Evolutionary conservation across 2,797 vertebrate species (phyloP).

Genomic region (Manis pentadactyla): DNA sequence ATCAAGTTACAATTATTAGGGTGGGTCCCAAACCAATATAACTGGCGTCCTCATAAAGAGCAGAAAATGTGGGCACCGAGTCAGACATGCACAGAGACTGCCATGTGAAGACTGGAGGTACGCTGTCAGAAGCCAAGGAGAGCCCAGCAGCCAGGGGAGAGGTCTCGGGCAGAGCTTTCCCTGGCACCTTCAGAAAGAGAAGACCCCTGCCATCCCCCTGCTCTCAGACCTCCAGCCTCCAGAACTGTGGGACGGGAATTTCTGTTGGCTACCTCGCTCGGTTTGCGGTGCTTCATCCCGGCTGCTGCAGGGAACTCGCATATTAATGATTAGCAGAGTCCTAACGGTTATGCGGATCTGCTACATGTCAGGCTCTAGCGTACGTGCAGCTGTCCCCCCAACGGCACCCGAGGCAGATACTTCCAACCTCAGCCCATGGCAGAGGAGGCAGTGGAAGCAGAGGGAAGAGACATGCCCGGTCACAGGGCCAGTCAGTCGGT

Average conservation of each 20-base stretch:
- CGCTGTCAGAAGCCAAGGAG: neutral
- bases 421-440: neutral
- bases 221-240: neutral
- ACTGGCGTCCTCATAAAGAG: neutral
- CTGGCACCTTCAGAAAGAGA: too few species aligned
- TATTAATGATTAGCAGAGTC: neutral
- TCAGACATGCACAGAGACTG: neutral
- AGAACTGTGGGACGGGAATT: neutral
- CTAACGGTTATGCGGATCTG: neutral
- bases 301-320: neutral
- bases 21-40: neutral
- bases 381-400: neutral
- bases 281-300: rapidly evolving
- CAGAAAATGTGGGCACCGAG: neutral
- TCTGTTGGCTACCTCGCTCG: neutral
- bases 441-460: neutral
- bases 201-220: too few species aligned
- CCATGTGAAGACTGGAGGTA: neutral
- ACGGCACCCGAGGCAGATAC: too few species aligned
- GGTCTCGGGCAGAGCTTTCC: too few species aligned
- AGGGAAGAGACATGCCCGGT: rapidly evolving
- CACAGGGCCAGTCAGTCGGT: neutral
- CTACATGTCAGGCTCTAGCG: neutral
- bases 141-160: neutral
- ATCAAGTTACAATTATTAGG: neutral